Evolutionary conservation across 2,113 vertebrate species (phyloP), one percentile per base, ranked within the genome.

Genomic region (Sylvietta virens): DNA sequence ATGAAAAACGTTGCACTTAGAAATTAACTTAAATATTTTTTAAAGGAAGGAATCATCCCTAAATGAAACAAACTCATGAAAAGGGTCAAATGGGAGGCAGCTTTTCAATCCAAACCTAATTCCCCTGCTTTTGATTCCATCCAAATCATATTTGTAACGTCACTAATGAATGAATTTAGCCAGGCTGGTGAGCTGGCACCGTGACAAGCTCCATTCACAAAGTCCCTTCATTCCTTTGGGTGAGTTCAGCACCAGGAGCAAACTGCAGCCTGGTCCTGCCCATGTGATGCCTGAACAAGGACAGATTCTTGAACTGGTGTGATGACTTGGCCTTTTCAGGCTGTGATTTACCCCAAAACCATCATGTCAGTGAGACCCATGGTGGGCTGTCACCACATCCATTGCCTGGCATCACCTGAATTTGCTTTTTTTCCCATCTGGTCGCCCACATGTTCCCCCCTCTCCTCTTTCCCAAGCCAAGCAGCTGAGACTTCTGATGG

Each of bases 381-480:
- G 24, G 15, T 1, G 71, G 33, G 28, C 24, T 89, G 70, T 85
- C 73, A 40, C 39, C 65, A 79, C 44, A 51, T 18, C 33, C 31
- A 5, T 23, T 60, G 35, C 30, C 53, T 66, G 39, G 42, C 82
- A 26, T 48, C 74, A 56, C 6, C 33, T 51, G 26, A 80, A 86
- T 14, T 80, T 58, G 7, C 0, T 17, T 47, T 88, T 70, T 84
- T 73, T 50, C 1, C 37, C 35, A 19, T 2, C 42, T 73, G n/a
- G 18, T 66, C 0, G 0, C 57, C 37, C 48, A 31, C 66, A 15
- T 0, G 0, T 54, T 16, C 5, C 92, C 62, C 44, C 21, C 40
- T 83, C 64, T 48, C 30, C 15, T 50, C 5, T 30, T 45, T 57
- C 44, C 61, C 8, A 3, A 88, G 44, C 15, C 48, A 47, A 56